Evolutionary conservation across 2,888 invertebrate species (phyloP).

Genomic region (Brachyptera risi): DNA sequence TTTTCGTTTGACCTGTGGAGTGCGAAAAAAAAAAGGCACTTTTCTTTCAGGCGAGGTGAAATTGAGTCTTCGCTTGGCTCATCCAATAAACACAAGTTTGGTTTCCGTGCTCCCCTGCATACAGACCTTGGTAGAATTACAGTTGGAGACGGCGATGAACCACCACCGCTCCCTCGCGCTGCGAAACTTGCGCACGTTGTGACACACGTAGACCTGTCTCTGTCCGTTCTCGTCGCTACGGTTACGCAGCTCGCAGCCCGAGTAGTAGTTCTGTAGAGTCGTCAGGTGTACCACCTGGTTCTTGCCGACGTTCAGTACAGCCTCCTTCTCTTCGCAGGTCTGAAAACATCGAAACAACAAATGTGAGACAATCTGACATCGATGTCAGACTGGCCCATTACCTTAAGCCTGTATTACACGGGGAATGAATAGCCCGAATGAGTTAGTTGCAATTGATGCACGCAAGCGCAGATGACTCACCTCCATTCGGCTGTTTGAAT

Average conservation of each 20-base stretch:
- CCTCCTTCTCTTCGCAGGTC: slow-evolving; percentile 71
- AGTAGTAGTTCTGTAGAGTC: slow-evolving; percentile 51
- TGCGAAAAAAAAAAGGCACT: too few relatives aligned
- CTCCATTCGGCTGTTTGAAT: too few relatives aligned
- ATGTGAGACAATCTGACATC: background rate
- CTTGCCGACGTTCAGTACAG: slow-evolving; percentile 62
- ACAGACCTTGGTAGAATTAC: slow-evolving; percentile 51
- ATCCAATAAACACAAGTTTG: too few relatives aligned
- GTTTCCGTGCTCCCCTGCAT: too few relatives aligned
- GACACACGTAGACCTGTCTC: slow-evolving; percentile 54
- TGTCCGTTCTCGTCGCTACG: slow-evolving; percentile 34
- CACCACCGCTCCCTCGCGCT: slow-evolving; percentile 89
- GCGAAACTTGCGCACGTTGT: slow-evolving; percentile 65
- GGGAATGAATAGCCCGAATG: too few relatives aligned
- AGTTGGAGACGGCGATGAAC: slow-evolving; percentile 85
- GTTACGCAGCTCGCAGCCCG: slow-evolving; percentile 53
- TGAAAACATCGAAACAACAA: slow-evolving; percentile 44
- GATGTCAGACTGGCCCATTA: too few relatives aligned
- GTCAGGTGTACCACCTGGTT: slow-evolving; percentile 78
- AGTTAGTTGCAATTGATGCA: too few relatives aligned
- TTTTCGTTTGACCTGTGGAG: too few relatives aligned
- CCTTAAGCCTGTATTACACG: too few relatives aligned
- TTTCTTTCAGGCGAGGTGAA: too few relatives aligned
- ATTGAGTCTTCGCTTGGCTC: too few relatives aligned
- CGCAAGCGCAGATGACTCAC: too few relatives aligned